Evolutionary conservation across 2,113 vertebrate genomes (phyloP).

Genomic region (Chrysochloris asiatica): DNA sequence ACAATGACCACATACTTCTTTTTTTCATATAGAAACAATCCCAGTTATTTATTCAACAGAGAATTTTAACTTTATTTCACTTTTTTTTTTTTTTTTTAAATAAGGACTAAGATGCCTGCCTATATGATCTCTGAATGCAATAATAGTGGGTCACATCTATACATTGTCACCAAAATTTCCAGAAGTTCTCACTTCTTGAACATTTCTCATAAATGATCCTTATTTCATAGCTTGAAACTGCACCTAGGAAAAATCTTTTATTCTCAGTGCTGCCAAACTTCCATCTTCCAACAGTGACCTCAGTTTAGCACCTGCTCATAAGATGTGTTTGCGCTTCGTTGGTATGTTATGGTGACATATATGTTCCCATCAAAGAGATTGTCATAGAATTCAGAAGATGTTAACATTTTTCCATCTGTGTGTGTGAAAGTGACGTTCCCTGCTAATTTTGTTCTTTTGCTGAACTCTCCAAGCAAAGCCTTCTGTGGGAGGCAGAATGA

Average conservation of each 20-base stretch:
- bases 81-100: too few relatives aligned
- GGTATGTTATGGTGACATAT: slow-evolving; percentile 75
- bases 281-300: slow-evolving; percentile 57
- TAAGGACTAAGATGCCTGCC: not conserved
- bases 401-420: slow-evolving; percentile 83
- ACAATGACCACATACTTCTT: not conserved
- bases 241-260: slow-evolving; percentile 38
- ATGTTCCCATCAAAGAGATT: slow-evolving; percentile 74
- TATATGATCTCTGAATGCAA: not conserved
- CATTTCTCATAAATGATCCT: not conserved
- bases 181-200: slow-evolving; percentile 2
- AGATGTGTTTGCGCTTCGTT: slow-evolving; percentile 70
- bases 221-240: slow-evolving; percentile 20
- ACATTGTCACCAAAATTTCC: not conserved
- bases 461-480: slow-evolving; percentile 83
- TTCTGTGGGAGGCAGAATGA: slow-evolving; percentile 87
- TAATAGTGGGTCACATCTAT: not conserved
- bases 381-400: slow-evolving; percentile 77
- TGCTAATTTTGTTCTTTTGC: slow-evolving; percentile 85
- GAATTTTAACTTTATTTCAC: slow-evolving; percentile 12
- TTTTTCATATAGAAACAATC: not conserved
- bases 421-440: slow-evolving; percentile 83
- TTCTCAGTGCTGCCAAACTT: slow-evolving; percentile 50
- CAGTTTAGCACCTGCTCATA: slow-evolving; percentile 75
- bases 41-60: slow-evolving; percentile 29